Evolutionary conservation across 2,797 vertebrate genomes (phyloP).

Genomic region (Lepilemur septentrionalis): DNA sequence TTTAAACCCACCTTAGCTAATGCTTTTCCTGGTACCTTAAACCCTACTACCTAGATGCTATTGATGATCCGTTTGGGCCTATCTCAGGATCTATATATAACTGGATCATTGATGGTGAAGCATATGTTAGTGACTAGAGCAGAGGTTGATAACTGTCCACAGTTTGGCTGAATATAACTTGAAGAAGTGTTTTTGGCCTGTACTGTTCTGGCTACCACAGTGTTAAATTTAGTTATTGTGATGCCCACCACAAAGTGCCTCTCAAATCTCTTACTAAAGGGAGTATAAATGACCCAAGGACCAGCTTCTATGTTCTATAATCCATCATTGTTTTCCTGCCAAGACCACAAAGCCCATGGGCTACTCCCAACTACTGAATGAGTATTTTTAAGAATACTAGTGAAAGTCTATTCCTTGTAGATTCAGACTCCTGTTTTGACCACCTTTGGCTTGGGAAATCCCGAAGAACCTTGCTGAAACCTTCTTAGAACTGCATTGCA

Average conservation of each 20-base stretch:
- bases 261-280: not conserved
- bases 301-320: not conserved
- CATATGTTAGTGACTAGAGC: conserved; percentile 1
- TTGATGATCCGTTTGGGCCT: not conserved
- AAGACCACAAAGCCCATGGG: not conserved
- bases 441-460: not conserved
- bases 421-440: not conserved
- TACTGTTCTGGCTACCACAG: not conserved
- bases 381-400: not conserved
- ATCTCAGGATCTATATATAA: not conserved
- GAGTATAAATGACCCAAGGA: not conserved
- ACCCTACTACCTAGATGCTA: not conserved
- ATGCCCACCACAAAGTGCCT: not conserved
- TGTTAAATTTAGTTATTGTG: conserved; percentile 7
- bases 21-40: not conserved
- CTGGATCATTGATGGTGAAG: not conserved
- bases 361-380: not conserved
- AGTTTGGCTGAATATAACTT: not conserved
- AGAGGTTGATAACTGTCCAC: not conserved
- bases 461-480: not conserved
- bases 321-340: not conserved
- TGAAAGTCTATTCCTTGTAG: not conserved
- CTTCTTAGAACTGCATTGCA: conserved; percentile 2
- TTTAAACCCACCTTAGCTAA: not conserved
- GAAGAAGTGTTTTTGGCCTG: not conserved